phyloP scores from a whole-genome alignment of 2,797 vertebrate species.

The Microctenopoma stevenorrisi region DNA sequence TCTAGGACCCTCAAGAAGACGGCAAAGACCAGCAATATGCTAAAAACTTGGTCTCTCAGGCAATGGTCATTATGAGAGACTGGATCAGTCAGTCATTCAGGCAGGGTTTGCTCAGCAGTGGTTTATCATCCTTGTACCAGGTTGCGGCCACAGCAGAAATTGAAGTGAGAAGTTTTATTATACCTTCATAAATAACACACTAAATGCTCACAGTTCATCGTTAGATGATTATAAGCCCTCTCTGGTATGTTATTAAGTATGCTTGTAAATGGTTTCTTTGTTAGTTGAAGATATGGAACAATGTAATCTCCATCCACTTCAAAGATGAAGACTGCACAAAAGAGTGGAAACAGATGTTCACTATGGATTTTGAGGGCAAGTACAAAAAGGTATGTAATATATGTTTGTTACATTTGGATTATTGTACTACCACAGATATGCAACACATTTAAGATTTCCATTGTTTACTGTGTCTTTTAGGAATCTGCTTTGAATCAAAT shows the following conservation, averaged over 20 bases:
- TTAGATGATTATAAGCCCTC: neutral
- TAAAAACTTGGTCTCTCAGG: slow-evolving; percentile 44
- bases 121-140: accelerated
- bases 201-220: neutral
- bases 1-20: slow-evolving; percentile 39
- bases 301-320: slow-evolving; percentile 83
- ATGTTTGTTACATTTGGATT: neutral
- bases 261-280: neutral
- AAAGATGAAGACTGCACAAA: slow-evolving; percentile 67
- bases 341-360: slow-evolving; percentile 83
- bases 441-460: too few relatives aligned
- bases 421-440: too few relatives aligned
- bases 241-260: neutral
- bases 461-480: slow-evolving; percentile 66
- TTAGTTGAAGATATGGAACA: slow-evolving; percentile 86
- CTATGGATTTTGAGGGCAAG: slow-evolving; percentile 85
- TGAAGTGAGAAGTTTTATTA: slow-evolving; percentile 67
- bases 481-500: slow-evolving; percentile 80
- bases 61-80: slow-evolving; percentile 57
- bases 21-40: neutral
- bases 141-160: slow-evolving; percentile 52
- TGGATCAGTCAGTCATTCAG: slow-evolving; percentile 75
- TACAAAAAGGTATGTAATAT: slow-evolving; percentile 83
- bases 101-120: slow-evolving; percentile 32
- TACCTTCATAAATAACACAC: neutral